Evolutionary conservation across 2,888 invertebrate genomes (phyloP), one percentile per base, ranked within the genome.

Genomic region (Steinernema carpocapsae): DNA sequence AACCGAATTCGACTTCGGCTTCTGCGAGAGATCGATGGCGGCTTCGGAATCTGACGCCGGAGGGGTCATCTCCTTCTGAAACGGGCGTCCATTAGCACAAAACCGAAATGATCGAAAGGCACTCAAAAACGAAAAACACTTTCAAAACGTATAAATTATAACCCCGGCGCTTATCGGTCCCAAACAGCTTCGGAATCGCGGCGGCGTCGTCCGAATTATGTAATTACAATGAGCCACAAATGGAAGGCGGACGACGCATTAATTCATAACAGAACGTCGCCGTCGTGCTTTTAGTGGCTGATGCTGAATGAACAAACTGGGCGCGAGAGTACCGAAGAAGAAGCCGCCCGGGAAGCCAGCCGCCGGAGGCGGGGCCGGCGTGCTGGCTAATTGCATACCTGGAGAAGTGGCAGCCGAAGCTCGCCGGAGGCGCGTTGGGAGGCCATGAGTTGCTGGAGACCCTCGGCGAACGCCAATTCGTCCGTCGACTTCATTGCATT

Each of bases 21-120:
- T 64, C 64, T 64, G 64, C 64, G 64, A 64, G 32, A 64, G 64
- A 29, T 64, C 64, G 64, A 64, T 64, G 29, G 64, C 64, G 32
- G 64, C 64, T 64, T 64, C 64, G 64, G 64, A 64, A 29, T 64
- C 64, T 14, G 64, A 64, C 32, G 64, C 64, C 17, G 64, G 64
- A 17, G 64, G 64, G 32, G 64, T 64, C 64, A 64, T 64, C 10
- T 64, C 64, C 64, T 64, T 64, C 64, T 64, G 64, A 32, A 52
- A 52, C 22, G 10, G 37, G 10, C 37, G 3, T 37, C 37, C 37
- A 37, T 37, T 37, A 37, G 37, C 48, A 14, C 26, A 4, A 37
- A 29, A 64, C 10, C 37, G 1, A 32, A 64, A 19, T 12, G 14
- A 48, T 48, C 19, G 3, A 3, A 48, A 19, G 17, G 48, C 17